Evolutionary conservation across 2,797 vertebrate species (phyloP), one percentile per base, ranked within the genome.

Genomic region (Sparus aurata): DNA sequence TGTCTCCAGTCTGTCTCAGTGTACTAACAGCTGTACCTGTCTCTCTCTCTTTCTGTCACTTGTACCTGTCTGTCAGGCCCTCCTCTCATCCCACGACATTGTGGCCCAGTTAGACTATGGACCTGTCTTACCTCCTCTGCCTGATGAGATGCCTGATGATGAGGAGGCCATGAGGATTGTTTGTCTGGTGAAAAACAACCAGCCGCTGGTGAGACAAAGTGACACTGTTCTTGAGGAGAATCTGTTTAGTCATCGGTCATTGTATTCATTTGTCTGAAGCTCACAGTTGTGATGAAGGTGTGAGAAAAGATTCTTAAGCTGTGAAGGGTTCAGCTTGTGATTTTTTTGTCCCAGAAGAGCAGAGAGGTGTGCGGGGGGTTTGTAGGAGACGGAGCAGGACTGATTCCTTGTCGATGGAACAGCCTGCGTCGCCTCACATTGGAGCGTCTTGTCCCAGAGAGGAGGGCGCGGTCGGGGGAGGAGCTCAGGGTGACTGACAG

Each of bases 101-200:
- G 96, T 99, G 34, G 97, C 97, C 54, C 97, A 95, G 94, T 95
- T 94, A 45, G 97, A 97, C 87, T 98, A 96, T 23, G 96, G 95
- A 12, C 98, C 98, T 0, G 84, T 93, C 11, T 93, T 98, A 27
- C 96, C 96, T 0, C 95, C 96, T 0, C 89, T 98, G 66, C 96
- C 97, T 1, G 95, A 97, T 10, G 93, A 96, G 18, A 86, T 97
- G 68, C 95, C 96, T 4, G 96, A 96, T 59, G 96, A 96, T 3
- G 97, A 99, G 84, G 98, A 98, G 82, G 96, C 96, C 10, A 94
- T 97, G 95, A 96, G 96, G 90, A 97, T 97, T 20, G 96, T 99
- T 50, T 97, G 97, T 82, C 91, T 98, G 87, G 97, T 98, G 76
- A 99, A 98, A 92, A 98, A 98, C 87, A 97, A 98, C 66, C 97